A percentile compares a stretch with the other conserved stretches of the same genome.
Evolutionary conservation across 2,113 vertebrate species (phyloP).

Genomic region (Podarcis cretensis): DNA sequence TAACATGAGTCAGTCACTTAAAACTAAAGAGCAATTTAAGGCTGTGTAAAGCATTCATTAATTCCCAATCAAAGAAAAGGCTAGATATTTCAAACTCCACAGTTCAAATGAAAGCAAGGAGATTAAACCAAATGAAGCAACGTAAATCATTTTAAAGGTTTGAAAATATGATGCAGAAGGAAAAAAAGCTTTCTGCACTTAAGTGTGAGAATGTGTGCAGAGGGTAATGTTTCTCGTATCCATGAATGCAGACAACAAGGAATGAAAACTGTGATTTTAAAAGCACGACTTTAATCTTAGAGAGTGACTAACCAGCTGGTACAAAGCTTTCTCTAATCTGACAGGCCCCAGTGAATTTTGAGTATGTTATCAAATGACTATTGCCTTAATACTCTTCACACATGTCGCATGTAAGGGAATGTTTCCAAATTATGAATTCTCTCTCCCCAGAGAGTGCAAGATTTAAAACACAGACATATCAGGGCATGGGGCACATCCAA

Average conservation of each 20-base stretch:
- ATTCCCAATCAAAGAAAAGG: constrained; percentile 64
- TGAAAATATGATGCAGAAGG: constrained; percentile 42
- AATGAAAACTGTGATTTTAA: not conserved
- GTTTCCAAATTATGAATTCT: not conserved
- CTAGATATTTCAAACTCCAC: constrained; percentile 57
- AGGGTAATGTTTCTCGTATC: not conserved
- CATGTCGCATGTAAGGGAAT: not conserved
- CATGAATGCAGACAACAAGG: not conserved
- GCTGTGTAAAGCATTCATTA: constrained; percentile 68
- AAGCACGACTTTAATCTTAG: not conserved
- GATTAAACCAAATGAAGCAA: constrained; percentile 65
- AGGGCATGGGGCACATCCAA: not conserved
- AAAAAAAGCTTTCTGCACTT: constrained; percentile 37
- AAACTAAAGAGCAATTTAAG: constrained; percentile 67
- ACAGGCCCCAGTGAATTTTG: not conserved
- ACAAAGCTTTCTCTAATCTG: not conserved
- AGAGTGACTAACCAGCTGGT: not conserved
- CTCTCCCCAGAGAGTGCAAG: not conserved
- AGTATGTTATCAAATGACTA: not conserved
- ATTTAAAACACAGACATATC: not conserved
- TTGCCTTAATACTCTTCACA: not conserved
- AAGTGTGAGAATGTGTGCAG: constrained; percentile 40
- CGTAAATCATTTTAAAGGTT: constrained; percentile 31
- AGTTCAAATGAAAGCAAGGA: constrained; percentile 55
- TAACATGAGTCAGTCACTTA: constrained; percentile 60